Base-by-base conservation (phyloP, 2,797 vertebrate genomes). In the Macropus fuliginosus region DNA sequence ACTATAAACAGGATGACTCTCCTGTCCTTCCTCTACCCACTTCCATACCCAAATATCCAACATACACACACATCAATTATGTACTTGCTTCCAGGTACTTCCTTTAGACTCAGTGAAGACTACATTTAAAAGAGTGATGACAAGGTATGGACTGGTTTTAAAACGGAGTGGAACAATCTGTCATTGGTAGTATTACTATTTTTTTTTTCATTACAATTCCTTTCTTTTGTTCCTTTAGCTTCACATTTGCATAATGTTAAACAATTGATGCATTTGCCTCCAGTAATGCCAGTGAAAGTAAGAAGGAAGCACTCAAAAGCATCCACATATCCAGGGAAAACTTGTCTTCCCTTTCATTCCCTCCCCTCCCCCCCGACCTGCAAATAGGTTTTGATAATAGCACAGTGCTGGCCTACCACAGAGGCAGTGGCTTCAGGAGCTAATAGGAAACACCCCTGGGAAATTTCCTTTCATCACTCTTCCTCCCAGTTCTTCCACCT, bases 21-120 rank as follows among this genome's bases (percentile, higher is more conserved):
- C 54, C 95, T 93, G 40, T 46, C 29, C 9, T 56, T 90, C 1
- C 1, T 2, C 40, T 29, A 34, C 46, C 46, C 54, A 54, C 57
- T n/a, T 2, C 46, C 40, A 1, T 14, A 46, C 0, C 74, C 57
- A 62, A 90, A 10, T n/a, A 57, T 54, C 91, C 46, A 46, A 18
- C 34, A 93, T 52, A 52, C 54, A 29, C 5, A 3, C 21, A 89
- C 31, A 3, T 46, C 74, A 46, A 55, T 29, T 55, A 31, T 34
- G 52, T 93, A 55, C 91, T 95, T 96, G 89, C 91, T 93, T 93
- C 93, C 93, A 94, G 95, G 95, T 46, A 95, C 56, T 94, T 96
- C n/a, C 91, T 92, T 94, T 94, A 92, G 81, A 91, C 55, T 95
- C 95, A 94, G 59, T 93, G 91, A 95, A 93, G 95, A 93, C 57